A percentile compares a stretch with the other conserved stretches of the same genome.
Conservation (phyloP, 2,888 invertebrate genomes). For the Theristus sp. region DNA sequence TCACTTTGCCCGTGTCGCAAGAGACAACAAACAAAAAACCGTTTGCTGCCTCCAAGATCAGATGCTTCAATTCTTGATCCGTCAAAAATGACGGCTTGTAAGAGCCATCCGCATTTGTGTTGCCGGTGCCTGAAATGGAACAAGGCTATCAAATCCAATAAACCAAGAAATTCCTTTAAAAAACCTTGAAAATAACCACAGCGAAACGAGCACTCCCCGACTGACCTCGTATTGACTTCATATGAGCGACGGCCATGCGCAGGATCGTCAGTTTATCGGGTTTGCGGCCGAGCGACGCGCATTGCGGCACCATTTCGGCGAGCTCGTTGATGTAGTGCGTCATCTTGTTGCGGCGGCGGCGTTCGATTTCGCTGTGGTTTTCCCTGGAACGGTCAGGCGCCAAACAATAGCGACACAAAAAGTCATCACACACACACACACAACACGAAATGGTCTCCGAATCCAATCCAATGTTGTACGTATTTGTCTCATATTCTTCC, state of each 20-base stretch:
- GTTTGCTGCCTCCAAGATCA: slow-evolving; percentile 95
- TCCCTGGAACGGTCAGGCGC: slow-evolving; percentile 54
- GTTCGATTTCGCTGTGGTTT: slow-evolving; percentile 96
- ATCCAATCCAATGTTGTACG: background rate
- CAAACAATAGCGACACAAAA: no score
- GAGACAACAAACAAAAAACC: slow-evolving; percentile 90
- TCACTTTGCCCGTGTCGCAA: slow-evolving; percentile 86
- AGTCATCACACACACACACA: no score
- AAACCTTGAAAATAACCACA: no score
- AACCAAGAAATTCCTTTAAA: background rate
- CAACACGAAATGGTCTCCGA: no score
- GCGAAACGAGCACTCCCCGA: no score
- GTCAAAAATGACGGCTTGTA: slow-evolving; percentile 97
- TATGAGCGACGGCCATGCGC: slow-evolving; percentile 97
- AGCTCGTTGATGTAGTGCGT: slow-evolving; percentile 97
- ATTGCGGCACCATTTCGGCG: slow-evolving; percentile 95
- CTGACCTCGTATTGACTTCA: slow-evolving; percentile 82
- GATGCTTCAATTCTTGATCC: slow-evolving; percentile 93
- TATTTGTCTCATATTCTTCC: background rate
- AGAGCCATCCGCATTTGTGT: slow-evolving; percentile 83
- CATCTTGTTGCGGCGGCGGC: slow-evolving; percentile 96
- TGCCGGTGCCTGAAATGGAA: slow-evolving; percentile 59
- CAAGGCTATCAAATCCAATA: background rate
- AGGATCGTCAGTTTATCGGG: slow-evolving; percentile 97
- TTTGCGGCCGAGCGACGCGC: slow-evolving; percentile 79